Conservation (phyloP, 2,888 invertebrate species). For the Aelia acuminata region DNA sequence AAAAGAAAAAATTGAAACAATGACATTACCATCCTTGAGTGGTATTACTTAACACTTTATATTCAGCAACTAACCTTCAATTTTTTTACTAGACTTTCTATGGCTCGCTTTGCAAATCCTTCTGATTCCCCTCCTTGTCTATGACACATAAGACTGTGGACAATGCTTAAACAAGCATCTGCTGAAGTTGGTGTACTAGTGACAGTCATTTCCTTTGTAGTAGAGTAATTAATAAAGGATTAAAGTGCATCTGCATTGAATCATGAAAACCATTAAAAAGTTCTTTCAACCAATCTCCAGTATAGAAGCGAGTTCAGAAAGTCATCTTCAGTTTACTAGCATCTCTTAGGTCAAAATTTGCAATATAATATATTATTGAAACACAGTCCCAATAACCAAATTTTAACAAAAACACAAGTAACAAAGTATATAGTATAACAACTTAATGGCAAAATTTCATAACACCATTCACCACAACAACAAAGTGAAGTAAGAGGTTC, state of each 20-base stretch:
- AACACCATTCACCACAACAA: neutral
- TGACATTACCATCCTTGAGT: neutral
- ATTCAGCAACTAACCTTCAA: slow-evolving; percentile 76
- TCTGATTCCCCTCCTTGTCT: slow-evolving; percentile 98
- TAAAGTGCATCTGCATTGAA: slow-evolving; percentile 35
- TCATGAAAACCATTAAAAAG: neutral
- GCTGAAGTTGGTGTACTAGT: slow-evolving; percentile 93
- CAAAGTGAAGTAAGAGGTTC: neutral
- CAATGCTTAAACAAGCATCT: slow-evolving; percentile 98
- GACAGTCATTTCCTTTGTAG: slow-evolving; percentile 77
- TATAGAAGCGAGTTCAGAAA: neutral
- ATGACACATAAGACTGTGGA: slow-evolving; percentile 99
- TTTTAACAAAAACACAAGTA: neutral
- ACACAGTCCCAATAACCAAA: slow-evolving; percentile 70
- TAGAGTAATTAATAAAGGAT: slow-evolving; percentile 52
- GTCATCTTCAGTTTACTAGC: neutral
- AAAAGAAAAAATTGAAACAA: neutral
- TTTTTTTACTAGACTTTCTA: slow-evolving; percentile 98
- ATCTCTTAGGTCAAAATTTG: slow-evolving; percentile 63
- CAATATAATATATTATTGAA: slow-evolving; percentile 75
- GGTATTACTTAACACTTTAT: neutral
- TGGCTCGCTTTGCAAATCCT: slow-evolving; percentile 97
- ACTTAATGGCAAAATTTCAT: neutral
- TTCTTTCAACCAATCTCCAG: neutral
- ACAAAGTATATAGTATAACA: neutral